Base-by-base conservation (phyloP, 2,113 vertebrate genomes). In the Coturnix japonica region DNA sequence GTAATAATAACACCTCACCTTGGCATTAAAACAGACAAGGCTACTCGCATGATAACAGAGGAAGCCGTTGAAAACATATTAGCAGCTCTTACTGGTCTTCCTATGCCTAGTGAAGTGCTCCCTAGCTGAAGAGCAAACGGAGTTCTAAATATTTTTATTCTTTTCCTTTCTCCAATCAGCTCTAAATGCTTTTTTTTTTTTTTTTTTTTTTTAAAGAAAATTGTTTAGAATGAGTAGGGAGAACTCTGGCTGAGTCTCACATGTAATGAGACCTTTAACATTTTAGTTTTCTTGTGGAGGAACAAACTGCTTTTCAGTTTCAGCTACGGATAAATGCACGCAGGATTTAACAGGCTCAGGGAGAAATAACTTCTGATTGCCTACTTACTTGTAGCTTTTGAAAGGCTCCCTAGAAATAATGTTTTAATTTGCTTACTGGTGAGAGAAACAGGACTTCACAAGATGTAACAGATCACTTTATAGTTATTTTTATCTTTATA, bases 1-100 rank as follows among this genome's bases (percentile, higher is more conserved):
- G 1, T 97, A 69, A 78, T 85, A 72, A 22, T 97, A 95, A 96
- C 85, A 2, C 97, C 97, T 90, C 97, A 97, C 44, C 61, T 96
- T 0, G 94, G 97, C 64, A 82, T 41, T 77, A 95, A 74, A 78
- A 97, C 95, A 56, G 85, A 88, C 51, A 94, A 89, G 51, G 15
- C 93, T 33, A 47, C n/a, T 35, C 30, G 16, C 51, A 88, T 61
- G 60, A 87, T 96, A 67, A 95, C 95, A 60, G 89, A 97, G 78
- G 91, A 93, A 77, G 77, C 95, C 70, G 88, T 81, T 81, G 74
- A 84, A 85, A 97, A 95, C 81, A 87, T 96, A 23, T 82, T 91
- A 31, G 95, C 97, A 60, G 93, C 84, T 91, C 70, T 97, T 65
- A 61, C 11, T 23, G 93, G 95, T 53, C 94, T 95, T 49, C 87